Evolutionary conservation across 2,797 vertebrate genomes (phyloP), one percentile per base, ranked within the genome.

Genomic region (Psittacula derbiana): DNA sequence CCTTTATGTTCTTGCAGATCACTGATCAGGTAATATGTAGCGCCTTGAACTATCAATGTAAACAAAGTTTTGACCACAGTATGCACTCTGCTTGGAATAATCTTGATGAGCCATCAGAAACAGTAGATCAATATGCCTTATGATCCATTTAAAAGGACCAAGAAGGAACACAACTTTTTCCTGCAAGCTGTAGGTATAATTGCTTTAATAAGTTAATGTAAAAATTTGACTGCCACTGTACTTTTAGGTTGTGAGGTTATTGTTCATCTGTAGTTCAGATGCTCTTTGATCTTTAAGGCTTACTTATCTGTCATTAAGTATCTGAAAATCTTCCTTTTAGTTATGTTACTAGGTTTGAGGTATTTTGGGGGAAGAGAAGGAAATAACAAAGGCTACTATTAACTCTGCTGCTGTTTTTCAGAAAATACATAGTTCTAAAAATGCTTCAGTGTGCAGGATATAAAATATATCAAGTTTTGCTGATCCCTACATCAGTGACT

Each of bases 81-180:
- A 16, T 91, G 58, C 25, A 50, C 53, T 92, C 47, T 75, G 41
- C 87, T 93, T 80, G 89, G 88, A 96, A 94, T 95, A 93, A 86
- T 74, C 53, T n/a, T 84, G 81, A 86, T 94, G 88, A 94, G 27
- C 33, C 49, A 87, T 86, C 84, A 84, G 58, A 86, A 91, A 10
- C 46, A 44, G 66, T 69, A 52, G 72, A 91, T 96, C 88, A 50
- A 92, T 95, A 84, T 71, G 33, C n/a, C 38, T 84, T 88, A 38
- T 3, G 64, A 13, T 86, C 55, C 21, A 30, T 75, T 88, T 84
- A 4, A 50, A 96, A 91, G 57, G 80, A 71, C 50, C 72, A 83
- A 85, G 80, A 95, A 92, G 85, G 84, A 96, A 70, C 47, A 72
- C 16, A 30, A 5, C 38, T 88, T 80, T 47, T 52, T 55, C 14